Percentiles rank a stretch among this genome's conserved stretches.
phyloP scores from a whole-genome alignment of 2,113 vertebrate species.

The Illadopsis cleaveri region DNA sequence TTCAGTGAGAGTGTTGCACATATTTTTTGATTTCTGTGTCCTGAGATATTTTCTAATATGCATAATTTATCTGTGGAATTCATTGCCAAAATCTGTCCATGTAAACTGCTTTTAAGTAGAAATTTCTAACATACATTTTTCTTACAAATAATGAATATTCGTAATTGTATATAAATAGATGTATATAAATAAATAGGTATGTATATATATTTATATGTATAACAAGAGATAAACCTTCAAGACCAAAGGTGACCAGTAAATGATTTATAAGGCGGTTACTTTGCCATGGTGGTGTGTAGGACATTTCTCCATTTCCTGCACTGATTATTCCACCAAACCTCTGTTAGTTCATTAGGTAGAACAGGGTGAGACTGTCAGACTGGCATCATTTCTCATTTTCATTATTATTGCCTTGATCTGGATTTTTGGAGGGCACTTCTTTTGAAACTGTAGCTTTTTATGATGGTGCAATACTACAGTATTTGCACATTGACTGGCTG shows the following conservation, averaged over 20 bases:
- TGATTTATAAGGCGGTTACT: neutral
- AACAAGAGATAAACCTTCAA: neutral
- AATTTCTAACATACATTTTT: neutral
- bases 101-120: neutral
- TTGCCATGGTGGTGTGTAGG: neutral
- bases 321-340: neutral
- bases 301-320: neutral
- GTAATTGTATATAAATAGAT: neutral
- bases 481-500: neutral
- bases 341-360: neutral
- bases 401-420: neutral
- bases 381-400: neutral
- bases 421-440: neutral
- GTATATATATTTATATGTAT: no score
- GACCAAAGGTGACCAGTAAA: neutral
- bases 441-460: conserved; percentile 9
- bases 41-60: neutral
- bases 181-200: neutral
- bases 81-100: neutral
- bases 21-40: neutral
- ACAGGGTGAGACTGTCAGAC: neutral
- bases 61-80: neutral
- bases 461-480: neutral
- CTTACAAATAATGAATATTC: neutral
- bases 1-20: neutral